A percentile compares a stretch with the other conserved stretches of the same genome.
These are phyloP conservation scores for Poicephalus gulielmi DNA, from an alignment of 2,113 vertebrate genomes.

Conservation along the genomic window DNA sequence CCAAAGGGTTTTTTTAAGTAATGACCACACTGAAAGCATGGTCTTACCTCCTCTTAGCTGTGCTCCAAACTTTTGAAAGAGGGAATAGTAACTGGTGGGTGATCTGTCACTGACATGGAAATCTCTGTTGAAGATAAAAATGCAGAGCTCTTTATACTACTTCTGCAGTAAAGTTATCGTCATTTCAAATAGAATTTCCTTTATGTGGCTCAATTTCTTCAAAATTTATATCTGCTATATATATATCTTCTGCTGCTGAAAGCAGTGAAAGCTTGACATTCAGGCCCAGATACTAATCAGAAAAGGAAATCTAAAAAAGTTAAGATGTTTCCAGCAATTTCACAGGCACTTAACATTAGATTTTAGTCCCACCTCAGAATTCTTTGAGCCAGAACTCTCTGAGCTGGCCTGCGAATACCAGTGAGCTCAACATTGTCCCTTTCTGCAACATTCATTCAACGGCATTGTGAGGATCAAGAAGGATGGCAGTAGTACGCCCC, in stretches of 20 bases:
- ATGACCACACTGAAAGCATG: neutral
- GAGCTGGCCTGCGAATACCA: neutral
- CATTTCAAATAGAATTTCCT: conserved; percentile 19
- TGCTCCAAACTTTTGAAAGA: neutral
- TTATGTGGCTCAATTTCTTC: conserved; percentile 7
- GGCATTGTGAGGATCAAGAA: neutral
- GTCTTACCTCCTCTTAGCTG: neutral
- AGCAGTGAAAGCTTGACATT: neutral
- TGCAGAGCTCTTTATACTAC: neutral
- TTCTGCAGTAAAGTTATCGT: conserved; percentile 1
- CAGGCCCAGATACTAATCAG: neutral
- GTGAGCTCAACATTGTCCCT: neutral
- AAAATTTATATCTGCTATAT: neutral
- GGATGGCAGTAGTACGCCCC: neutral
- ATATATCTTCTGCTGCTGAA: neutral
- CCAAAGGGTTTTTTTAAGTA: neutral
- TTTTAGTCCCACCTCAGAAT: neutral
- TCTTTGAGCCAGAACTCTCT: neutral
- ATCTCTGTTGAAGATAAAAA: conserved; percentile 6
- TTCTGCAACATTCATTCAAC: neutral
- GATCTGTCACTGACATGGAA: neutral
- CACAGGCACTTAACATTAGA: neutral
- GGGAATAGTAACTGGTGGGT: neutral
- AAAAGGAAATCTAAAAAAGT: neutral
- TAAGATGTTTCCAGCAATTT: neutral